Evolutionary conservation across 2,797 vertebrate species (phyloP).

Genomic region (Pogoniulus pusillus): DNA sequence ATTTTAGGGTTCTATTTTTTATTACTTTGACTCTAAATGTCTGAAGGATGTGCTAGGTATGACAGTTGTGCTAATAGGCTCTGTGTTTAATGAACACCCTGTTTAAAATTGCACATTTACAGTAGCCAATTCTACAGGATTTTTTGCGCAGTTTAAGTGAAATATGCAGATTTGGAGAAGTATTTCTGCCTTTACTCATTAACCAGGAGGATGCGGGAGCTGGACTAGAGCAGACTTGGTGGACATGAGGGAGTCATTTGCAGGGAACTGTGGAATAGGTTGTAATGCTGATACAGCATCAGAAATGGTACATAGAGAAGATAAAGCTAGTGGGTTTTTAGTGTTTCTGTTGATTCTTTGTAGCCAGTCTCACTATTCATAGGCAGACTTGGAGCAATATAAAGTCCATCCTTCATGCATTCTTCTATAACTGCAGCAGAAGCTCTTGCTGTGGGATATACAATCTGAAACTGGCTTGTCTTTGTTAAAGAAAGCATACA

Average conservation of each 20-base stretch:
- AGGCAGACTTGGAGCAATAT: not conserved
- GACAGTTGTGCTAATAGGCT: not conserved
- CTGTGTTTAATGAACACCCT: not conserved
- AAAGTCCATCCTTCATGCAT: not conserved
- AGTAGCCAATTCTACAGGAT: not conserved
- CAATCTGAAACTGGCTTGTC: not conserved
- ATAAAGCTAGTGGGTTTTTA: not conserved
- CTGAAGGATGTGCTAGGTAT: not conserved
- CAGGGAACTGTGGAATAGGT: not conserved
- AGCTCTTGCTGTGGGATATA: fast-evolving
- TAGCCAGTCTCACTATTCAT: not conserved
- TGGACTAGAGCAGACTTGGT: fast-evolving
- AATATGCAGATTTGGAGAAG: not conserved
- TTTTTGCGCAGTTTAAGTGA: not conserved
- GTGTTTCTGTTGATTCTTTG: not conserved
- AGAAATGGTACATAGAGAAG: not conserved
- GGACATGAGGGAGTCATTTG: not conserved
- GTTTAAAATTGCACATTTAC: not conserved
- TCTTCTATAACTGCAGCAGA: too few relatives aligned
- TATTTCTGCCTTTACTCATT: not conserved
- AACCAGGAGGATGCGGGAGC: not conserved
- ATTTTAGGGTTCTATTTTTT: not conserved
- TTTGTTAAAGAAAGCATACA: not conserved
- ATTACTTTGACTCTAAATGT: not conserved
- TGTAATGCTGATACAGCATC: not conserved